These are phyloP conservation scores for Microctonus brassicae DNA, from an alignment of 2,888 invertebrate genomes.

Conservation along the genomic window DNA sequence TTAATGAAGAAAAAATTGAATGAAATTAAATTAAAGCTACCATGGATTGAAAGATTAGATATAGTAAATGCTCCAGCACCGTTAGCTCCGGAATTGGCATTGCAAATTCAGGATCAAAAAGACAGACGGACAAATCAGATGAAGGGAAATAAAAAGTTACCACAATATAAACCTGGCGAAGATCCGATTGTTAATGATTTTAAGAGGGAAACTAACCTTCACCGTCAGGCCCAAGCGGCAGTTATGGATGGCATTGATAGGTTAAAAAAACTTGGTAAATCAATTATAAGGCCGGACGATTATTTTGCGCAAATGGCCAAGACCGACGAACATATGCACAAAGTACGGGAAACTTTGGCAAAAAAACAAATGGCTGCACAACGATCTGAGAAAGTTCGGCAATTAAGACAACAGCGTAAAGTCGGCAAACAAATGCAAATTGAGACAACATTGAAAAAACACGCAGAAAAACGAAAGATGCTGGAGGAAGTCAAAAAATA, in stretches of 20 bases:
- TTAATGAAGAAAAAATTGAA: slow-evolving; percentile 80
- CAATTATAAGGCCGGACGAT: slow-evolving; percentile 91
- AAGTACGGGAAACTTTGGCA: slow-evolving; percentile 85
- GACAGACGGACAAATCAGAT: slow-evolving; percentile 76
- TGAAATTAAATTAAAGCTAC: slow-evolving; percentile 79
- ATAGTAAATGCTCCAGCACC: slow-evolving; percentile 83
- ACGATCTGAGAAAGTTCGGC: slow-evolving; percentile 89
- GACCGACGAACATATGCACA: slow-evolving; percentile 97
- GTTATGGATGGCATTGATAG: slow-evolving; percentile 84
- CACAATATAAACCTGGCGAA: slow-evolving; percentile 75
- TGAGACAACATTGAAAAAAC: slow-evolving; percentile 86
- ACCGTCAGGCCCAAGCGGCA: slow-evolving; percentile 89
- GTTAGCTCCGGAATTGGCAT: slow-evolving; percentile 85
- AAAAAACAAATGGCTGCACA: slow-evolving; percentile 88
- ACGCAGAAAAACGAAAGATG: slow-evolving; percentile 92
- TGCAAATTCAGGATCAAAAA: slow-evolving; percentile 83
- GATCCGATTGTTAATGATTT: slow-evolving; percentile 93
- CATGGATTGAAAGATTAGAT: slow-evolving; percentile 91
- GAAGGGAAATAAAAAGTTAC: slow-evolving; percentile 80
- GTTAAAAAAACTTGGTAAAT: slow-evolving; percentile 81
- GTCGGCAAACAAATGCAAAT: slow-evolving; percentile 91
- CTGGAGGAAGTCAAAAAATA: slow-evolving; percentile 94
- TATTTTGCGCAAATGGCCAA: slow-evolving; percentile 99
- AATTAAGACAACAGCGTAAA: slow-evolving; percentile 91
- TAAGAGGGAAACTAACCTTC: slow-evolving; percentile 88